A percentile compares a stretch with the other conserved stretches of the same genome.
Evolutionary conservation across 2,113 vertebrate genomes (phyloP).

Genomic region (Perca schrenkii): DNA sequence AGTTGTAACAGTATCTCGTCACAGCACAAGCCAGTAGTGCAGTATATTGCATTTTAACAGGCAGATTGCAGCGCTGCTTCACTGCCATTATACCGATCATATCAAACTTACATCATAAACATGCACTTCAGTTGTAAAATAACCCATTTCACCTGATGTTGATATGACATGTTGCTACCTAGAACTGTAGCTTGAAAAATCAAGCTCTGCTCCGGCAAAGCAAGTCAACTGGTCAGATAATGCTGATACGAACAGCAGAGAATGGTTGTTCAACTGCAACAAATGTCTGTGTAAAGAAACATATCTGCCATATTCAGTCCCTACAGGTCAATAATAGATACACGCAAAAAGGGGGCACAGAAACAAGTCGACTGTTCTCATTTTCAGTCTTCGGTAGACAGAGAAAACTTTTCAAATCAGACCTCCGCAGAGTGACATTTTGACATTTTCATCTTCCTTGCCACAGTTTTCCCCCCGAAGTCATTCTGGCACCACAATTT

Average conservation of each 20-base stretch:
- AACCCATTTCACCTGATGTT: conserved; percentile 54
- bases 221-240: conserved; percentile 61
- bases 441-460: conserved; percentile 80
- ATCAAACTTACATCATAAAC: conserved; percentile 56
- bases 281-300: conserved; percentile 58
- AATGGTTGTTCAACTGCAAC: conserved; percentile 39
- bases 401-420: conserved; percentile 75
- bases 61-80: conserved; percentile 28
- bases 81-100: conserved; percentile 24
- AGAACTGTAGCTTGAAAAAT: conserved; percentile 45
- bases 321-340: conserved; percentile 47
- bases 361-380: conserved; percentile 49
- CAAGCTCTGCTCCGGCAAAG: conserved; percentile 45
- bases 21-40: neutral
- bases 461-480: conserved; percentile 67
- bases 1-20: neutral
- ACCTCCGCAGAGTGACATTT: conserved; percentile 72
- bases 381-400: conserved; percentile 43
- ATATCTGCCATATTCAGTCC: conserved; percentile 51
- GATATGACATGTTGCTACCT: conserved; percentile 36
- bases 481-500: conserved; percentile 80
- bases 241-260: neutral
- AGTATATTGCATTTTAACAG: conserved; percentile 21
- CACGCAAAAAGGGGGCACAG: conserved; percentile 1
- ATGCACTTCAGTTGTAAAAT: conserved; percentile 59